phyloP scores from a whole-genome alignment of 2,113 vertebrate species.

The Psittacula cyanocephala region DNA sequence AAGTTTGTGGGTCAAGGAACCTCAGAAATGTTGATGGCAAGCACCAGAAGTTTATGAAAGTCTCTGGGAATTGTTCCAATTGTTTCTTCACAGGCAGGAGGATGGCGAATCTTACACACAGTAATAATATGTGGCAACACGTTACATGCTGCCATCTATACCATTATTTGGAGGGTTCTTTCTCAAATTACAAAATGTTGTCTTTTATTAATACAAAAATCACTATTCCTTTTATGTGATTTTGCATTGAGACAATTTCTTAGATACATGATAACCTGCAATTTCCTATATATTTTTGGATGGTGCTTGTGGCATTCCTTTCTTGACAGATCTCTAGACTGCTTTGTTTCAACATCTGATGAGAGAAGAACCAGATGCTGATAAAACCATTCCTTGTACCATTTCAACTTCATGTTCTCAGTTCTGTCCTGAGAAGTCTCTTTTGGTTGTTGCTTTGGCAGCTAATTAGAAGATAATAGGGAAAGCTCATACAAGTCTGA shows the following conservation, averaged over 20 bases:
- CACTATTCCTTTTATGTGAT: neutral
- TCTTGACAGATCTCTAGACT: neutral
- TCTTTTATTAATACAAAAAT: neutral
- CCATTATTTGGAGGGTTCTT: neutral
- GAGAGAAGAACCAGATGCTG: neutral
- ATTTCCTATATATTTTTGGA: conserved; percentile 32
- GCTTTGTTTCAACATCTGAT: neutral
- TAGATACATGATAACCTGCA: neutral
- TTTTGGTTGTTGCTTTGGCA: neutral
- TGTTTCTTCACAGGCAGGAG: neutral
- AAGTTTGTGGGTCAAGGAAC: neutral
- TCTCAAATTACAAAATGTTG: neutral
- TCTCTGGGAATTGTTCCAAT: neutral
- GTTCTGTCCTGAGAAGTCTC: neutral
- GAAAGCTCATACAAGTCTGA: neutral
- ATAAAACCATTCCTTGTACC: neutral
- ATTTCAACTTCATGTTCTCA: neutral
- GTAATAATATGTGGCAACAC: neutral
- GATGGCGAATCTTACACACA: neutral
- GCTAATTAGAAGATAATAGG: neutral
- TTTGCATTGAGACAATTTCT: neutral
- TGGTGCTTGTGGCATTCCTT: neutral
- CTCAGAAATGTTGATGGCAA: neutral
- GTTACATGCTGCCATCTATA: neutral
- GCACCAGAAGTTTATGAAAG: neutral